A percentile compares a stretch with the other conserved stretches of the same genome.
phyloP scores from a whole-genome alignment of 2,888 invertebrate species.

The Aspidapion aeneum region DNA sequence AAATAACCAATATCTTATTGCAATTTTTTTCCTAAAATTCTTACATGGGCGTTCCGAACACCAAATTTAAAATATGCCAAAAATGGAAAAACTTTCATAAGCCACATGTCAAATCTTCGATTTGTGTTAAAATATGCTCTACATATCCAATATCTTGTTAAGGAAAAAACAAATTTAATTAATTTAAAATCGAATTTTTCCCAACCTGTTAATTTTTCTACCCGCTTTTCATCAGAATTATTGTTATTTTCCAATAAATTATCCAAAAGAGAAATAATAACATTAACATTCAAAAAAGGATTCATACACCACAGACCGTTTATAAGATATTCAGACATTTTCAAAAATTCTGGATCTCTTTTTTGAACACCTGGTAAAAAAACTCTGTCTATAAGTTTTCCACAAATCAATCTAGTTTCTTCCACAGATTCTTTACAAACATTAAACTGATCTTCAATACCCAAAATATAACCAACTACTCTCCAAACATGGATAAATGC shows the following conservation, averaged over 20 bases:
- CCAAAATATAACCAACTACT: constrained; percentile 75
- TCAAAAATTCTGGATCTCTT: constrained; percentile 59
- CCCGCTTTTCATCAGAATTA: constrained; percentile 17
- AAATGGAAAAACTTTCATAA: constrained; percentile 67
- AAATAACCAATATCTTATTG: too few relatives aligned
- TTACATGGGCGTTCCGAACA: constrained; percentile 55
- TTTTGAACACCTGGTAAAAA: constrained; percentile 56
- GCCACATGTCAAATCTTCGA: constrained; percentile 53
- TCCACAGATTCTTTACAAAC: constrained; percentile 60
- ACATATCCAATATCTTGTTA: constrained; percentile 34
- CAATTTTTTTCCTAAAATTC: constrained; percentile 10
- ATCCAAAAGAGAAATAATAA: constrained; percentile 51
- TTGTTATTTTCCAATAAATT: constrained; percentile 25
- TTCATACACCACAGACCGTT: constrained; percentile 63
- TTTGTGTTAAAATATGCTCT: constrained; percentile 10
- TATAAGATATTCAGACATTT: constrained; percentile 61
- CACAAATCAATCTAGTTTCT: constrained; percentile 61
- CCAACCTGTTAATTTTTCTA: neutral
- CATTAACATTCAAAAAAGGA: constrained; percentile 56
- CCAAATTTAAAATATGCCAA: constrained; percentile 66
- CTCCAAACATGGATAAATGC: constrained; percentile 82
- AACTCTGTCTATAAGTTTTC: constrained; percentile 56
- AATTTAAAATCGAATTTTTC: constrained; percentile 19
- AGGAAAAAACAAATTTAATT: constrained; percentile 14
- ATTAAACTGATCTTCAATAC: constrained; percentile 80